These are phyloP conservation scores for Drosophila ezoana DNA, from an alignment of 2,888 invertebrate species.

Conservation along the genomic window DNA sequence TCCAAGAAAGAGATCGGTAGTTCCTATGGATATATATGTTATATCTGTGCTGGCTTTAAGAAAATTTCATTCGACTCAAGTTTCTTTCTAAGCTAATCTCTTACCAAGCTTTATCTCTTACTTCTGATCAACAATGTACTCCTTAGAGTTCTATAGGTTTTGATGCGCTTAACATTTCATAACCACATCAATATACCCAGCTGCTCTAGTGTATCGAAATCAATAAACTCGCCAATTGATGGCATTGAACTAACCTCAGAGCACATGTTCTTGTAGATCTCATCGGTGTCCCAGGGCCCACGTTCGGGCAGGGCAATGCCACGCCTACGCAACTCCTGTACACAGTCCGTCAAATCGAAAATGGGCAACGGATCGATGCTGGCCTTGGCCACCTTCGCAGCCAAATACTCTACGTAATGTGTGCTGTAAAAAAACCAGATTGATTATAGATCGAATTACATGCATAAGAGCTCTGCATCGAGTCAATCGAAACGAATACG, in stretches of 20 bases:
- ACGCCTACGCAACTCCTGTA: conserved; percentile 93
- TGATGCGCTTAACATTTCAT: not conserved
- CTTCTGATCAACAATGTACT: too few species aligned
- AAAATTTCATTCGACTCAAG: too few species aligned
- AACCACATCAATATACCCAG: not conserved
- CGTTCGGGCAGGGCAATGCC: conserved; percentile 93
- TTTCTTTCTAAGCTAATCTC: too few species aligned
- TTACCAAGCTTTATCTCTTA: too few species aligned
- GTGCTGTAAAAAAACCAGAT: conserved; percentile 86
- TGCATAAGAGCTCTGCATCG: too few species aligned
- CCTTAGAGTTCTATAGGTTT: too few species aligned
- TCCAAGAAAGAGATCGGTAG: too few species aligned
- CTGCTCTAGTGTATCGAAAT: conserved; percentile 4
- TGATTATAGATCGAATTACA: not conserved
- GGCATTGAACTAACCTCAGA: conserved; percentile 89
- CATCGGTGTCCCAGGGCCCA: conserved; percentile 92
- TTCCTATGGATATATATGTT: too few species aligned
- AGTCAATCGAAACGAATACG: too few species aligned
- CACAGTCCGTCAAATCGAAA: conserved; percentile 94
- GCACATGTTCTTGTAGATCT: conserved; percentile 93
- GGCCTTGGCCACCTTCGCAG: conserved; percentile 92
- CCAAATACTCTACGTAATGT: conserved; percentile 98
- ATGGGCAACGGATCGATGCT: conserved; percentile 95
- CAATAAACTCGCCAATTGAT: conserved; percentile 36
- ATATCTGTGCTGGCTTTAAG: too few species aligned